Percentiles rank a stretch among this genome's conserved stretches.
These are phyloP conservation scores for Urocyon cinereoargenteus DNA, from an alignment of 2,797 vertebrate genomes.

Conservation along the genomic window DNA sequence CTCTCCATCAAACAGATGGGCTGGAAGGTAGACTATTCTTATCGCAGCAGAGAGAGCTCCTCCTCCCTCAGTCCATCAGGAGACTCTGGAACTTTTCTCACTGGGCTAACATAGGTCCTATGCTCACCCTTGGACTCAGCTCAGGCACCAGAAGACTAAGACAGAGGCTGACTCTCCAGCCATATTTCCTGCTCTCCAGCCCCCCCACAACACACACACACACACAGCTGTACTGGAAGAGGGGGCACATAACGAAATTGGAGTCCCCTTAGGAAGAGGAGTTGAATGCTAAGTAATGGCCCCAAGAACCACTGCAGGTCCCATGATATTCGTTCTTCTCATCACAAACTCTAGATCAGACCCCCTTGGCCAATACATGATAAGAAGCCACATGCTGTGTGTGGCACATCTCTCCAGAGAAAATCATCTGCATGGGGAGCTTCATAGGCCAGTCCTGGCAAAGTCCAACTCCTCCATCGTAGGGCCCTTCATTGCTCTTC, in stretches of 20 bases:
- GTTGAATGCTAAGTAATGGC: no score
- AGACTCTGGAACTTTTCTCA: neutral
- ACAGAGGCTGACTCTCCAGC: neutral
- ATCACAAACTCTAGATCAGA: neutral
- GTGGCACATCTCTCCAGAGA: neutral
- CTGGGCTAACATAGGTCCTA: fast-evolving
- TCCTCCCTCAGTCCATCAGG: neutral
- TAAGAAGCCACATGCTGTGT: neutral
- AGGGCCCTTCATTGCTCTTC: neutral
- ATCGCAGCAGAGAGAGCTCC: neutral
- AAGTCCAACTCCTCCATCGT: neutral
- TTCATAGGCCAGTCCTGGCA: no score
- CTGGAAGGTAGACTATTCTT: neutral
- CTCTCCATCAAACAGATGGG: neutral
- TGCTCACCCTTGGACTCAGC: neutral
- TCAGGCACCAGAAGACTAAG: neutral
- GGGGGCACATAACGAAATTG: fast-evolving
- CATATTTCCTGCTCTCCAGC: neutral
- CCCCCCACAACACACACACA: no score
- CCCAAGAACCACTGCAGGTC: neutral
- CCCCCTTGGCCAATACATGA: fast-evolving
- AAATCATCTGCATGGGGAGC: fast-evolving
- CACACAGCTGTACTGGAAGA: no score
- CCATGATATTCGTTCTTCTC: neutral
- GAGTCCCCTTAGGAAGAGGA: neutral